Evolutionary conservation across 2,888 invertebrate species (phyloP), one percentile per base, ranked within the genome.

Genomic region (Bellardia bayeri): DNA sequence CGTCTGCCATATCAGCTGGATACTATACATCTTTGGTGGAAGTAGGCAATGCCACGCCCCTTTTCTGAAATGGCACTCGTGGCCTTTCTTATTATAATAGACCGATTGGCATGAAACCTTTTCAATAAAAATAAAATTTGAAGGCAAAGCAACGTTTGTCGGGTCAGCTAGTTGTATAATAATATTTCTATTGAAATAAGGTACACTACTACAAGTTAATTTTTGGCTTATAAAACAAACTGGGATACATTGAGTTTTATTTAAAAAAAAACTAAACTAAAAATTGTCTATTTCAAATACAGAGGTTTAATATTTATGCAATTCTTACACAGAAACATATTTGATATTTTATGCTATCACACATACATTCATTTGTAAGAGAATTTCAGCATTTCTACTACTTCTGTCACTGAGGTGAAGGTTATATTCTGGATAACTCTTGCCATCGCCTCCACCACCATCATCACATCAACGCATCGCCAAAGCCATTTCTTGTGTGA

Each of bases 381-480:
- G 37, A 37, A 37, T 37, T 37, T 37, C 37, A 37, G 37, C 5
- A 37, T 37, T 37, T 13, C 6, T 72, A 13, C 58, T 16, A 61
- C 64, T 54, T 76, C 63, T 64, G 23, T 14, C 58, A 45, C 78
- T 56, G 82, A 79, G 74, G 66, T 86, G 82, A 86, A 82, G 82
- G 82, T 79, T 82, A 79, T 49, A 58, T 74, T 72, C 51, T 68
- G 42, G 37, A 42, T 8, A 23, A 37, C 7, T 42, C 45, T 42
- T 42, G 1, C 23, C 11, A 42, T 5, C 37, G 37, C 40, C 30
- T 49, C 30, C 49, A 7, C n/a, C 66, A n/a, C 11, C 71, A 40
- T 23, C 23, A 69, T 56, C 5, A 37, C 4, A 37, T 37, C 37
- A 37, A 6, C 37, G 37, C 75, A 23, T 30, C 14, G n/a, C 16